Evolutionary conservation across 2,797 vertebrate genomes (phyloP).

Genomic region (Dicrostonyx torquatus): DNA sequence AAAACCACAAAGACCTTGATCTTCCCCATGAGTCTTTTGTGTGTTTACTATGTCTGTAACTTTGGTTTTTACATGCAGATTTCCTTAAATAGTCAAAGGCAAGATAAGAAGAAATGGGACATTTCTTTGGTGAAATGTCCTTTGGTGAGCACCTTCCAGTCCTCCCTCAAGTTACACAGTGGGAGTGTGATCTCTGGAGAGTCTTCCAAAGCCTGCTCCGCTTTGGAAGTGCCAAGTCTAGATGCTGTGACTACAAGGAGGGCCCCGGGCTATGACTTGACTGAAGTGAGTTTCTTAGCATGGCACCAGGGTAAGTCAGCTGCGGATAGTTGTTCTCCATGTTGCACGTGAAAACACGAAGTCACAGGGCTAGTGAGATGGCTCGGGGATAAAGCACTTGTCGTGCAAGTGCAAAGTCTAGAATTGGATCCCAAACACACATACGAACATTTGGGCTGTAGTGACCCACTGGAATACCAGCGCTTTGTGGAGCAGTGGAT

Average conservation of each 20-base stretch:
- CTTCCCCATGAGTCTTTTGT: constrained; percentile 77
- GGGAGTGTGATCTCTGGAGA: neutral
- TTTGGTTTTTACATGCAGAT: constrained; percentile 59
- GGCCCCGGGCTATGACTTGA: neutral
- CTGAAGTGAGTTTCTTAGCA: neutral
- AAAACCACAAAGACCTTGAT: constrained; percentile 81
- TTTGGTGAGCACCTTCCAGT: neutral
- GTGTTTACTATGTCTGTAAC: constrained; percentile 76
- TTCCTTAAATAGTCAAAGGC: constrained; percentile 68
- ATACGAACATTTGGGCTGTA: neutral
- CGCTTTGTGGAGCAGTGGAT: neutral
- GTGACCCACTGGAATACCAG: neutral
- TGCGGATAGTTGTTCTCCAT: neutral
- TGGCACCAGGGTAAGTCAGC: neutral
- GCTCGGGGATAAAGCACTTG: neutral
- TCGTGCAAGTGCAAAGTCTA: too few species aligned
- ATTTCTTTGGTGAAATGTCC: too few species aligned
- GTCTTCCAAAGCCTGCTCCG: neutral
- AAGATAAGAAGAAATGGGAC: constrained; percentile 57
- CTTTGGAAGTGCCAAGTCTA: fast-evolving
- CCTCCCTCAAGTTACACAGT: neutral
- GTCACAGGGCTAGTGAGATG: neutral
- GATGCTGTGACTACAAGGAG: neutral
- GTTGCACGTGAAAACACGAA: neutral
- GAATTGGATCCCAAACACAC: neutral